Percentiles rank a stretch among this genome's conserved stretches.
Evolutionary conservation across 2,113 vertebrate genomes (phyloP).

Genomic region (Phaethornis superciliosus): DNA sequence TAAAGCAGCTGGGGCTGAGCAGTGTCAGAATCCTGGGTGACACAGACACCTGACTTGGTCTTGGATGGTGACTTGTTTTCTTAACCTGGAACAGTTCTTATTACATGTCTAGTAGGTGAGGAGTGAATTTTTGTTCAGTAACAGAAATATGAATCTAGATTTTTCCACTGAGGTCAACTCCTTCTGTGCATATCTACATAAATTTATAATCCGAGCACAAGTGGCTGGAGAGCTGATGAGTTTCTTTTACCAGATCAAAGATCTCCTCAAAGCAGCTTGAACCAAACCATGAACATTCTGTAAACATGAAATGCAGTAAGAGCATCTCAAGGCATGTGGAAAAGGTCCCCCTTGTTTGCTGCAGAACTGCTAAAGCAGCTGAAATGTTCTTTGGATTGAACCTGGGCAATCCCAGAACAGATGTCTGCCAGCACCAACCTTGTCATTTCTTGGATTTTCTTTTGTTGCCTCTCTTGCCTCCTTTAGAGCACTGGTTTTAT

Average conservation of each 20-base stretch:
- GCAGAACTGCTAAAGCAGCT: background rate
- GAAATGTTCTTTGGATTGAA: background rate
- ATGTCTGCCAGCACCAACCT: background rate
- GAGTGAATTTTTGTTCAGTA: background rate
- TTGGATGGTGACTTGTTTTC: accelerated
- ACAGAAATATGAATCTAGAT: background rate
- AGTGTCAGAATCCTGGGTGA: background rate
- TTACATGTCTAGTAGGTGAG: background rate
- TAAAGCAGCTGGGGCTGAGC: background rate
- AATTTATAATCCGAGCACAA: background rate
- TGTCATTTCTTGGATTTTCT: background rate
- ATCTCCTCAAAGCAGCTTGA: background rate
- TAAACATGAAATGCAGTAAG: background rate
- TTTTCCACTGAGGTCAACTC: background rate
- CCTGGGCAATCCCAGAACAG: background rate
- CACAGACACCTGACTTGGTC: accelerated
- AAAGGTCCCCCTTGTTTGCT: background rate
- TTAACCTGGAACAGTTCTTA: background rate
- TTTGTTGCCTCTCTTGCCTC: background rate
- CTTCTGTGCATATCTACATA: background rate
- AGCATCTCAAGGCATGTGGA: background rate
- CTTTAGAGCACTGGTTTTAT: accelerated
- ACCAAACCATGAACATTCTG: background rate
- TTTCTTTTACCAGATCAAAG: background rate
- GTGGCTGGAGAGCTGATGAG: background rate